These are phyloP conservation scores for Bubo bubo DNA, from an alignment of 2,113 vertebrate genomes.

Conservation along the genomic window DNA sequence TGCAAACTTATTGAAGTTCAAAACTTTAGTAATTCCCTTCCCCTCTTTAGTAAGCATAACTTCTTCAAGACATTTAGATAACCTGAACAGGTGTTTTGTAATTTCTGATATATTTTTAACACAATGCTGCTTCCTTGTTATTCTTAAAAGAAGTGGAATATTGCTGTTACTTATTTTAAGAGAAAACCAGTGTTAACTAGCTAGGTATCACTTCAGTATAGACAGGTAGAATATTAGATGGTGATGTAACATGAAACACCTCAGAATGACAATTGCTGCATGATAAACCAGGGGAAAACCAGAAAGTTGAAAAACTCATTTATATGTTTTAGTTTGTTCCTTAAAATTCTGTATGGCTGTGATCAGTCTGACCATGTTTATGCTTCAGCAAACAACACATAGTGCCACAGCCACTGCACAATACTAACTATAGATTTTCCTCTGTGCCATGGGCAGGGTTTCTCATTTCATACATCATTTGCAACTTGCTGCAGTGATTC, in stretches of 20 bases:
- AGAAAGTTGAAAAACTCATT: neutral
- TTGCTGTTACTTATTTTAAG: neutral
- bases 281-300: neutral
- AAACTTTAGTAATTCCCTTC: neutral
- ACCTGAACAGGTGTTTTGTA: neutral
- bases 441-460: neutral
- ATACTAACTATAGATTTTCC: conserved; percentile 21
- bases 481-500: conserved; percentile 38
- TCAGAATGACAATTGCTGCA: neutral
- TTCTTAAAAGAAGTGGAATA: neutral
- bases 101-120: neutral
- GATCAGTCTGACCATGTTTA: neutral
- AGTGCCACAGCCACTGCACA: neutral
- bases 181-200: neutral
- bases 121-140: neutral
- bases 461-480: conserved; percentile 67
- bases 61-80: neutral
- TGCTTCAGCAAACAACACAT: neutral
- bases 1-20: neutral
- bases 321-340: neutral
- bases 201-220: neutral
- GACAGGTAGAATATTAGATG: neutral
- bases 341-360: neutral
- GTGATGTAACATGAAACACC: neutral
- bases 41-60: rapidly evolving